Evolutionary conservation across 2,888 invertebrate species (phyloP), one percentile per base, ranked within the genome.

Genomic region (Oxystoma pomonae): DNA sequence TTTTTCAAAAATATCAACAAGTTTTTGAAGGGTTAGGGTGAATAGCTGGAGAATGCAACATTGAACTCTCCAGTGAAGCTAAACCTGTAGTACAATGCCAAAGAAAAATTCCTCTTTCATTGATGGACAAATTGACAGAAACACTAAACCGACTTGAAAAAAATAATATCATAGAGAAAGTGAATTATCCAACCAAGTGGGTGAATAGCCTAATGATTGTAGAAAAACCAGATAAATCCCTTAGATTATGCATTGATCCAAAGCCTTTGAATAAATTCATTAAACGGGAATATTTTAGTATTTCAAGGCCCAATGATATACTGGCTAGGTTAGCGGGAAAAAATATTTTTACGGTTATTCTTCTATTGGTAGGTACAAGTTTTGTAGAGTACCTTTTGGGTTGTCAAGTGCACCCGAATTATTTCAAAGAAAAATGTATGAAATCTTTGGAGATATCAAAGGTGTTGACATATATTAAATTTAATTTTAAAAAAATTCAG

Each of bases 191-290:
- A 21, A 52, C 55, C 2, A 56, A 52, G 35, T 65, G 59, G 50
- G 59, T 62, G 2, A 58, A 59, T 50, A n/a, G 22, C 19, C 16
- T 65, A 22, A 57, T 65, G 3, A 59, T 65, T 49, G 62, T 62
- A 50, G 59, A 62, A 55, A 65, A 65, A 57, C 53, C 21, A 20
- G 57, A 65, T 53, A 55, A 55, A 20, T 55, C 49, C 50, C n/a
- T 62, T 19, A 55, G 65, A 49, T 78, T 83, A 81, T 21, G 79
- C 76, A 18, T 66, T 5, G 50, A 61, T 51, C 61, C 61, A 5
- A 49, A n/a, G 20, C 18, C 21, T 7, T 2, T 74, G 2, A 74
- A 75, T 63, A 57, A 57, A 7, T 67, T 67, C 17, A 72, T 74
- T 57, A 65, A 70, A 56, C 57, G 72, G 0, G 69, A 71, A 60